phyloP scores from a whole-genome alignment of 2,888 invertebrate species.

The Trichopria drosophilae region DNA sequence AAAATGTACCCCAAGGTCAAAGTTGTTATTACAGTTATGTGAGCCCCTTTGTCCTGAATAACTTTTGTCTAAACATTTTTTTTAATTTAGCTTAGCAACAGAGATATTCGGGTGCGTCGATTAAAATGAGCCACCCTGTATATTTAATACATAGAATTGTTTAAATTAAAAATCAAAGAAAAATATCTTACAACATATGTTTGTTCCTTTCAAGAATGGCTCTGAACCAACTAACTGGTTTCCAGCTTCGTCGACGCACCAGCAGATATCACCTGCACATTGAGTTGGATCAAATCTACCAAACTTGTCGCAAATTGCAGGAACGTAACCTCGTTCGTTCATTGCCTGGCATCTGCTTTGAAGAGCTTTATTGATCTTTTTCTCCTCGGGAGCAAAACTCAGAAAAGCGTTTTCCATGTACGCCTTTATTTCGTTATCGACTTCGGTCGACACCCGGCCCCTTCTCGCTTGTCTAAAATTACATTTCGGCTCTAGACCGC shows the following conservation, averaged over 20 bases:
- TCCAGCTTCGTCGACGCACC: constrained; percentile 86
- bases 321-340: constrained; percentile 58
- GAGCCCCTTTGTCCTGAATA: too few species aligned
- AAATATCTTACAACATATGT: constrained; percentile 65
- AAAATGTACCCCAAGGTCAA: too few species aligned
- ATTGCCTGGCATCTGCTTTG: constrained; percentile 65
- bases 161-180: too few species aligned
- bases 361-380: constrained; percentile 54
- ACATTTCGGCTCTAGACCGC: constrained; percentile 76
- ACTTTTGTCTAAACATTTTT: too few species aligned
- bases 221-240: constrained; percentile 68
- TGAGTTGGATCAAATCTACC: constrained; percentile 77
- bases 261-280: constrained; percentile 73
- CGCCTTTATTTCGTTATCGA: constrained; percentile 47
- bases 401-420: constrained; percentile 49
- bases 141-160: too few species aligned
- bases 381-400: constrained; percentile 40
- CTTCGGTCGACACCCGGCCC: constrained; percentile 46
- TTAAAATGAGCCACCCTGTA: too few species aligned
- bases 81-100: too few species aligned
- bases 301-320: constrained; percentile 67
- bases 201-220: constrained; percentile 65
- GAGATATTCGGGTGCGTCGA: too few species aligned
- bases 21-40: too few species aligned
- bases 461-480: constrained; percentile 79